Percentiles rank a stretch among this genome's conserved stretches.
phyloP scores from a whole-genome alignment of 2,113 vertebrate genomes.

The Zapus hudsonius region DNA sequence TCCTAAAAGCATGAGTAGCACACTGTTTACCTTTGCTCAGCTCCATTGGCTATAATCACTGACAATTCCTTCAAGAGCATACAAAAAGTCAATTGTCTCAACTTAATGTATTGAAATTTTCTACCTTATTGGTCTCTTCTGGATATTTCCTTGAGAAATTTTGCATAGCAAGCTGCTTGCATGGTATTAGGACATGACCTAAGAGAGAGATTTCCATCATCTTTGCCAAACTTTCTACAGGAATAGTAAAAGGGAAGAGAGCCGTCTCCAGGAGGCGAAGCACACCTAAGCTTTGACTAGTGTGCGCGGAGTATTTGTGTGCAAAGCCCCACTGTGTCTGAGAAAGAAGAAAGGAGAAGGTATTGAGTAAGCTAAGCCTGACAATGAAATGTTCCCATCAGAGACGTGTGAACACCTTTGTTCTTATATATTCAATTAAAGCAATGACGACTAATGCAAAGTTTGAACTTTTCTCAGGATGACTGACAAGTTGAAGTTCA shows the following conservation, averaged over 20 bases:
- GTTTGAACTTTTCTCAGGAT: not conserved
- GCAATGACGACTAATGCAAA: not conserved
- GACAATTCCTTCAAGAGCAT: conserved; percentile 20
- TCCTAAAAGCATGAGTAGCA: not conserved
- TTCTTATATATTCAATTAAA: not conserved
- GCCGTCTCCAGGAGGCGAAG: not conserved
- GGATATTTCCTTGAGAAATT: not conserved
- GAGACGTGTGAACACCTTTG: not conserved
- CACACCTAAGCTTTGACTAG: not conserved
- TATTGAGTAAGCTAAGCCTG: not conserved
- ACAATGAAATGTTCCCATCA: not conserved
- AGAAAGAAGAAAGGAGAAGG: not conserved
- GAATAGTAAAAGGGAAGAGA: not conserved
- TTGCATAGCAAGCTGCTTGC: not conserved
- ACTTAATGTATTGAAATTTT: not conserved
- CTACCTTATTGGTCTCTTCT: not conserved
- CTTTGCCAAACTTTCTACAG: not conserved
- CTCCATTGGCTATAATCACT: not conserved
- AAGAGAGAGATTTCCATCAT: not conserved
- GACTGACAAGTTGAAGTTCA: not conserved
- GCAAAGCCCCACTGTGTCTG: not conserved
- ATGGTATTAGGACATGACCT: not conserved
- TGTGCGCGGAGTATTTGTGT: not conserved
- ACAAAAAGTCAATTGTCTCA: not conserved
- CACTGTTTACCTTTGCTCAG: not conserved